These are phyloP conservation scores for Pocillopora meandrina DNA, from an alignment of 92 coral and sea anemone genomes.

Conservation along the genomic window DNA sequence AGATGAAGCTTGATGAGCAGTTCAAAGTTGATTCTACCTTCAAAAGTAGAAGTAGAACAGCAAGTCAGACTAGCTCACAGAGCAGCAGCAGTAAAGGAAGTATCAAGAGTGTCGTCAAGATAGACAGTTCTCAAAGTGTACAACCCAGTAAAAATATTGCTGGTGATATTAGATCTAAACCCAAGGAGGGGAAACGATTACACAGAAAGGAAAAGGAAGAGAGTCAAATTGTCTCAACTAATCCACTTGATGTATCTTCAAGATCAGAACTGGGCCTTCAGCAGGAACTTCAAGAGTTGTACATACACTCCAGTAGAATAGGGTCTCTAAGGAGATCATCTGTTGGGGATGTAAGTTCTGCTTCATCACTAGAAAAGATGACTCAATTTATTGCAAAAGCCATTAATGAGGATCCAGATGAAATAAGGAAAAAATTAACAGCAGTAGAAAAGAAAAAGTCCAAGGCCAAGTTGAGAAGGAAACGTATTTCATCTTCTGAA, in stretches of 20 bases:
- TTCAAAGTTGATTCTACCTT: constrained; percentile 30
- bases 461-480: constrained; percentile 34
- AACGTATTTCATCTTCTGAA: constrained; percentile 12
- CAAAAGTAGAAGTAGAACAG: constrained; percentile 57
- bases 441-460: constrained; percentile 71
- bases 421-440: constrained; percentile 58
- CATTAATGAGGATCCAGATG: constrained; percentile 74
- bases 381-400: constrained; percentile 74
- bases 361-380: constrained; percentile 31
- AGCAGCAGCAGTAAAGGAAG: constrained; percentile 86
- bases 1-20: constrained; percentile 65
- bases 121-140: constrained; percentile 33
- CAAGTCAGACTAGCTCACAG: constrained; percentile 74
- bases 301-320: background rate
- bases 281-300: constrained; percentile 49
- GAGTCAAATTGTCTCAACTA: background rate
- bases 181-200: constrained; percentile 16
- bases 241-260: constrained; percentile 19
- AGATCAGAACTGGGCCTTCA: constrained; percentile 11
- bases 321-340: constrained; percentile 23
- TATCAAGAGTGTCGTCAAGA: constrained; percentile 71
- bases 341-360: constrained; percentile 16
- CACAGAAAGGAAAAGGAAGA: constrained; percentile 28
- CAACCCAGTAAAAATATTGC: constrained; percentile 20
- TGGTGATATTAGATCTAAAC: constrained; percentile 5